Evolutionary conservation across 2,888 invertebrate species (phyloP), one percentile per base, ranked within the genome.

Genomic region (Spatulosminthurus flaviceps): DNA sequence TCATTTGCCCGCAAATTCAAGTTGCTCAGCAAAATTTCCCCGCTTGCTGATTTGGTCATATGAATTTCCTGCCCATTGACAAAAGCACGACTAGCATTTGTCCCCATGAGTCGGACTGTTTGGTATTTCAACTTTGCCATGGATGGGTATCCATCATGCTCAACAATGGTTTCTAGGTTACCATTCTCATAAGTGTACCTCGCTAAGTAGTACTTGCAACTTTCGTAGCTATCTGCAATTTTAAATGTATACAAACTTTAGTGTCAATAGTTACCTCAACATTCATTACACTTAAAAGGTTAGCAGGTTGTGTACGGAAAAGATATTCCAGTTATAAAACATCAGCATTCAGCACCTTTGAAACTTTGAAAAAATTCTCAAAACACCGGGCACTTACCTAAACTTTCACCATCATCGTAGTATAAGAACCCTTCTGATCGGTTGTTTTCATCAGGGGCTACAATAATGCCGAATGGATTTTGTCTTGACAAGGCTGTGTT

Each of bases 381-480:
- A n/a, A n/a, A n/a, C n/a, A n/a, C n/a, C n/a, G n/a, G n/a, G n/a
- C n/a, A 41, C 67, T 21, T 51, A 77, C 77, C 78, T 51, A 60
- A 22, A 1, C 29, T 60, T 80, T 93, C 93, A 0, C 94, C 94
- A 85, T 94, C 94, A 86, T 95, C 94, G 93, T 93, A 94, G 88
- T 92, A 93, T 11, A 95, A 88, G 80, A 91, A 89, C 0, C 94
- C 94, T 0, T 72, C 81, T 0, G 92, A 93, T 21, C 84, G 85
- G 21, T 88, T 88, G 1, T 84, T 85, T 0, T 87, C 85, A 86
- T 92, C 90, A 0, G 92, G 89, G 0, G 91, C 91, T 0, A 91
- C 90, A 13, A 93, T 86, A 28, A 95, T 88, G 84, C 92, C 91
- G 79, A 94, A 89, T 61, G 91, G 90, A 61, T 91, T 91, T 84